Evolutionary conservation across 1,140 invertebrate species (phyloP), one percentile per base, ranked within the genome.

Genomic region (Eufriesea mexicana): DNA sequence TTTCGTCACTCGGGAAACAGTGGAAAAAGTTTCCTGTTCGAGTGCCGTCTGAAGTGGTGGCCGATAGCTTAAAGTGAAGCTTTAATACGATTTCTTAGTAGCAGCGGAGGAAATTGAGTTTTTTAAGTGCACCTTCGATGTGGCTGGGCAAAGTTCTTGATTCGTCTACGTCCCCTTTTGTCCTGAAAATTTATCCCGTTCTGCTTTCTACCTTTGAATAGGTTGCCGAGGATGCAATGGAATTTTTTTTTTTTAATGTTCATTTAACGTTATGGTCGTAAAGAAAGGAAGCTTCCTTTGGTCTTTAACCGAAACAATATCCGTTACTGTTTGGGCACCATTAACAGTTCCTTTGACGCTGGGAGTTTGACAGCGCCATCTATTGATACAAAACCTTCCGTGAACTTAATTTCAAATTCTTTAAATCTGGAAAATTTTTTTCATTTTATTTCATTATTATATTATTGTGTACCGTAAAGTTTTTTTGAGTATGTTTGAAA

Each of bases 61-160:
- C 2, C 57, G 18, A 35, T 7, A 12, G 18, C 45, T 23, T 7
- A 2, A 61, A 61, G 18, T 8, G n/a, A 35, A 47, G 20, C 23
- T 64, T 59, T 79, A 71, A 71, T 59, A 57, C 10, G 42, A 71
- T 79, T 72, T 71, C 20, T 57, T 23, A 55, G 25, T 45, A 47
- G 59, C 14, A 71, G 51, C 20, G 5, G 16, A 49, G 55, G 55
- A 61, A 79, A 79, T 79, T 72, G 55, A 79, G 23, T 59, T 79
- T 79, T 79, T 51, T 0, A 72, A 51, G 45, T 42, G 67, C 55
- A 79, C 59, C 77, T 51, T 71, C 45, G 25, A 51, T 28, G 25
- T 20, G 54, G 14, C 23, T 45, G 12, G 14, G 23, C 9, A 67
- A 25, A 71, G 42, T 61, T 61, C 4, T 49, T 7, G 64, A 57